Evolutionary conservation across 2,113 vertebrate species (phyloP).

Genomic region (Rhinogobius similis): DNA sequence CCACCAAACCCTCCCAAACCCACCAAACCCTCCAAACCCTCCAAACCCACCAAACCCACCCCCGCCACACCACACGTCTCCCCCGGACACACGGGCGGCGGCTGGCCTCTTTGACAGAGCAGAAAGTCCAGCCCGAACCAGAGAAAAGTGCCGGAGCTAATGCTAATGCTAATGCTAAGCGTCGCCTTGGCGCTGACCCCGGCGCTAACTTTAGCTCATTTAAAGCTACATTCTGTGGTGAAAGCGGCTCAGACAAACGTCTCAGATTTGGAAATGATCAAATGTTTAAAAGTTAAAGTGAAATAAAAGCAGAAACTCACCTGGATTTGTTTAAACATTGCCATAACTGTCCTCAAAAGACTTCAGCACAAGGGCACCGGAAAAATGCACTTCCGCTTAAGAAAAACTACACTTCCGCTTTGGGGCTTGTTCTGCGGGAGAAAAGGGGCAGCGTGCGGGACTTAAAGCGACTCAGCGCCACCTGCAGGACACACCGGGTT

Average conservation of each 20-base stretch:
- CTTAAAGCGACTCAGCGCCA: no score
- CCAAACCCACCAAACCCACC: no score
- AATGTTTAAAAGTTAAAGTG: background rate
- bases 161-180: constrained; percentile 35
- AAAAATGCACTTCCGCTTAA: constrained; percentile 29
- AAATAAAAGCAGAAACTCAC: constrained; percentile 24
- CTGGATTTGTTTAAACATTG: constrained; percentile 53
- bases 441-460: background rate
- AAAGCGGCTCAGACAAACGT: no score
- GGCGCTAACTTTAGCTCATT: background rate
- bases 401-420: constrained; percentile 35
- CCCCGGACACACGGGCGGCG: fast-evolving
- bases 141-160: background rate
- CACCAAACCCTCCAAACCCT: no score
- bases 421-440: background rate
- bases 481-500: no score
- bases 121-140: fast-evolving
- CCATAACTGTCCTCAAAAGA: background rate
- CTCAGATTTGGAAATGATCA: no score
- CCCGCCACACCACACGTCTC: fast-evolving
- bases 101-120: background rate
- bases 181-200: constrained; percentile 39
- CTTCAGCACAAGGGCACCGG: constrained; percentile 57
- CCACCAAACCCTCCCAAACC: no score
- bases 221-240: background rate